phyloP scores from a whole-genome alignment of 2,113 vertebrate genomes.

The Cryptotis parvus region DNA sequence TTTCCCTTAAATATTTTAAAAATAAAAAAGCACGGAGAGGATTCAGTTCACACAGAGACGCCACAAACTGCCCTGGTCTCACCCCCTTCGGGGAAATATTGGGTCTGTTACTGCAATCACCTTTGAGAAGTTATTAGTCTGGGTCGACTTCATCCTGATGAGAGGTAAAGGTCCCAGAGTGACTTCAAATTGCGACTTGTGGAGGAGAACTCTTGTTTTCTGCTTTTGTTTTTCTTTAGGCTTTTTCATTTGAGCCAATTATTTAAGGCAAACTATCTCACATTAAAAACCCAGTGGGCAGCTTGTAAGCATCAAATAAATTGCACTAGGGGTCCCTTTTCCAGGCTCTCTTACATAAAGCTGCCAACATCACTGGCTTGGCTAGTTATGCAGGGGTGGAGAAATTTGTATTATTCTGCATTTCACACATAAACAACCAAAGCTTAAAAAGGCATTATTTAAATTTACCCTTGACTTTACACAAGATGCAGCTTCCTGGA shows the following conservation, averaged over 20 bases:
- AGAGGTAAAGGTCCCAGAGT: not conserved
- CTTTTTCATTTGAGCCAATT: slow-evolving; percentile 60
- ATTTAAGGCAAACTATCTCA: slow-evolving; percentile 68
- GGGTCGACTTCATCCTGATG: not conserved
- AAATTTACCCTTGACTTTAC: slow-evolving; percentile 10
- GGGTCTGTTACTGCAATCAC: not conserved
- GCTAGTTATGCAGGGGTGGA: not conserved
- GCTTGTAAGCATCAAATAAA: slow-evolving; percentile 60
- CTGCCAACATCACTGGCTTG: slow-evolving; percentile 4
- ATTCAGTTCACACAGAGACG: not conserved
- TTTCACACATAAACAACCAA: not conserved
- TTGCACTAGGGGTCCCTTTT: slow-evolving; percentile 48
- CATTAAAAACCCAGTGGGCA: slow-evolving; percentile 66
- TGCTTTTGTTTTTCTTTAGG: accelerated
- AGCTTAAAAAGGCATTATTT: not conserved
- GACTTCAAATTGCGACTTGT: not conserved
- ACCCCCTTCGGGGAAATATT: not conserved
- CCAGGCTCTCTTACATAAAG: slow-evolving; percentile 38
- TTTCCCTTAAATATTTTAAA: slow-evolving; percentile 47
- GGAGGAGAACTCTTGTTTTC: not conserved
- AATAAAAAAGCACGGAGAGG: slow-evolving; percentile 6
- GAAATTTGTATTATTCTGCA: slow-evolving; percentile 14
- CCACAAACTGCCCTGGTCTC: not conserved
- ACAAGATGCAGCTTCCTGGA: not conserved
- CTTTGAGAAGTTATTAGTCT: not conserved